Base-by-base conservation (phyloP, 1,140 invertebrate species). In the Ceratoteleas bidentatus region DNA sequence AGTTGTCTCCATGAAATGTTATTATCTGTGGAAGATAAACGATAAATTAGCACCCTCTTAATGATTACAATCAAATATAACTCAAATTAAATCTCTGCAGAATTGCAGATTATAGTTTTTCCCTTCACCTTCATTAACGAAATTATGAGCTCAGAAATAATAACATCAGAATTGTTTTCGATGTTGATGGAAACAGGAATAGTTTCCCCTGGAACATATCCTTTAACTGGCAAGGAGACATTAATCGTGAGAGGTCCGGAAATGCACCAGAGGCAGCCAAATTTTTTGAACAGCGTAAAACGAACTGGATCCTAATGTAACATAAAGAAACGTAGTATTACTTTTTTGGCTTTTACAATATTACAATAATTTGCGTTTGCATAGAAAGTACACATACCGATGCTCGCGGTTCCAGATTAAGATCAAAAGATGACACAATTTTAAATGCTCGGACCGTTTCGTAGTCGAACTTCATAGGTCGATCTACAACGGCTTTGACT, bases 391-490 rank as follows among this genome's bases (percentile, higher is more conserved):
- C 8, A 74, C 49, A 88, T 88, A 92, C 92, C 81, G 85, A 91
- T 15, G 93, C 91, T 70, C 92, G 91, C 16, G 93, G 92, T 89
- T 94, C 94, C 62, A 93, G 91, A 91, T 97, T 97, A 68, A 97
- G 93, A 90, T 97, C 96, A 72, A 96, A 93, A 36, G 95, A 94
- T 82, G 95, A 94, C 45, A 97, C 94, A 11, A 97, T 95, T 15
- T 95, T 96, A 83, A 97, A 96, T 7, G 95, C 94, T 91, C 94
- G 94, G 90, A 96, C 96, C 38, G 94, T 94, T 85, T 96, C 95
- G 85, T 96, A 94, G 89, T 97, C 96, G 87, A 96, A 96, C 76
- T 95, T 95, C 96, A 96, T 96, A 24, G 96, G 96, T 40, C 96
- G 93, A 88, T 97, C 96, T 53, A 97, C 88, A 6, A 94, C 95